These are phyloP conservation scores for Microcebus lehilahytsara DNA, from an alignment of 2,113 vertebrate species.

Conservation along the genomic window DNA sequence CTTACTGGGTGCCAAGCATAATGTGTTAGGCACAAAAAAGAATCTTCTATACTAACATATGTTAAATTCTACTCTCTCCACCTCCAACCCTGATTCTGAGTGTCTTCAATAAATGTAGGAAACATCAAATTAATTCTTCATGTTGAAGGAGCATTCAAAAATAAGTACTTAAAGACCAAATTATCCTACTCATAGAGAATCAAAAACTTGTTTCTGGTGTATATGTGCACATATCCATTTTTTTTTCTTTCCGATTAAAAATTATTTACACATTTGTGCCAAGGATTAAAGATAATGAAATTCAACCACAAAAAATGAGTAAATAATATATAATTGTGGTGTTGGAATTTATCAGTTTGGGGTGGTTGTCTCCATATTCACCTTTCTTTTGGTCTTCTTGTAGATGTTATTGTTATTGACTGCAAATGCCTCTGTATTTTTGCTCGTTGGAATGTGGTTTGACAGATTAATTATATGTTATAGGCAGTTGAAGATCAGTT, in stretches of 20 bases:
- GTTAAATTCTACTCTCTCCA: background rate
- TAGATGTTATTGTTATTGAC: constrained; percentile 59
- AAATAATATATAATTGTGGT: constrained; percentile 50
- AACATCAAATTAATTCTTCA: background rate
- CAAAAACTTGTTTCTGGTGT: background rate
- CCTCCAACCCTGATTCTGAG: background rate
- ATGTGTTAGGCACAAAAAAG: background rate
- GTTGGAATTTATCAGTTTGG: constrained; percentile 67
- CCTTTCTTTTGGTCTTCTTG: constrained; percentile 55
- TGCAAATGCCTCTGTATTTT: constrained; percentile 62
- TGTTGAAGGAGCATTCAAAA: constrained; percentile 16
- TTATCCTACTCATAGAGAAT: background rate
- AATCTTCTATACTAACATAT: background rate
- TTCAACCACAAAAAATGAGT: constrained; percentile 60
- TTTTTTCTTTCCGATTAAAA: constrained; percentile 52
- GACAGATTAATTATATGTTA: constrained; percentile 76
- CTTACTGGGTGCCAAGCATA: background rate
- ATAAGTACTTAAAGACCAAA: constrained; percentile 13
- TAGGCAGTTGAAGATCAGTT: constrained; percentile 84
- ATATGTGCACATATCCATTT: background rate
- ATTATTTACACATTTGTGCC: constrained; percentile 51
- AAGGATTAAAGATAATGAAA: constrained; percentile 69
- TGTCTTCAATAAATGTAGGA: background rate
- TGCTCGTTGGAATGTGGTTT: constrained; percentile 64
- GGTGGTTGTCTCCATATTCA: constrained; percentile 6